Conservation (phyloP, 2,888 invertebrate genomes). For the Cheilosia scutellata region DNA sequence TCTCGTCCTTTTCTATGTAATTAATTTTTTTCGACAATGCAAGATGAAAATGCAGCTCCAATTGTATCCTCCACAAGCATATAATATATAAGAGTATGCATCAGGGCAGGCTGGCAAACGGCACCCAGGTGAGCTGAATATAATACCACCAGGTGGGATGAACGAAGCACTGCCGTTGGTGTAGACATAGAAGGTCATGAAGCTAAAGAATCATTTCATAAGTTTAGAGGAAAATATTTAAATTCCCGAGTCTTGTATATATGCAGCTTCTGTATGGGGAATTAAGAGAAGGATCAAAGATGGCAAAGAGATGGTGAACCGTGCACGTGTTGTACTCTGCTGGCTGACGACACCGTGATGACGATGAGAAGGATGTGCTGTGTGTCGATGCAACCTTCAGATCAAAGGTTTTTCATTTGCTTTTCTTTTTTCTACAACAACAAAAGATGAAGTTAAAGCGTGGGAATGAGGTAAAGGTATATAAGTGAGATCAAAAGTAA, state of each 20-base stretch:
- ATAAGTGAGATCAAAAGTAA: conserved; percentile 73
- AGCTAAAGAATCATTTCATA: conserved; percentile 71
- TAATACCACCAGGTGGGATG: conserved; percentile 32
- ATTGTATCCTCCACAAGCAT: conserved; percentile 41
- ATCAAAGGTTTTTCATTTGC: conserved; percentile 63
- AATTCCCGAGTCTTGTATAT: conserved; percentile 51
- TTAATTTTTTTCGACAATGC: conserved; percentile 74
- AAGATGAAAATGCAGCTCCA: conserved; percentile 64
- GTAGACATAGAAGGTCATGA: conserved; percentile 71
- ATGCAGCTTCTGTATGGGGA: conserved; percentile 34
- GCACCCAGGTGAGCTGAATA: conserved; percentile 48
- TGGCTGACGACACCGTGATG: conserved; percentile 21
- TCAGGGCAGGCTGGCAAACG: conserved; percentile 37
- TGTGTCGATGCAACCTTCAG: conserved; percentile 69
- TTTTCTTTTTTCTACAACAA: conserved; percentile 49
- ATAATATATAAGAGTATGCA: conserved; percentile 2
- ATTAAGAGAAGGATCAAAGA: conserved; percentile 12
- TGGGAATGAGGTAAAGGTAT: neutral
- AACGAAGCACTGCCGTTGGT: conserved; percentile 28
- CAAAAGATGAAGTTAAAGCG: conserved; percentile 46
- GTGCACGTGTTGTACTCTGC: conserved; percentile 58
- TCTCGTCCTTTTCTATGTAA: conserved; percentile 70
- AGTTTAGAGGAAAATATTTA: conserved; percentile 71
- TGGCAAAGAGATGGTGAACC: conserved; percentile 29
- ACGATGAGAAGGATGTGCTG: conserved; percentile 49